phyloP scores from a whole-genome alignment of 2,797 vertebrate species.

The Garrulus glandarius region DNA sequence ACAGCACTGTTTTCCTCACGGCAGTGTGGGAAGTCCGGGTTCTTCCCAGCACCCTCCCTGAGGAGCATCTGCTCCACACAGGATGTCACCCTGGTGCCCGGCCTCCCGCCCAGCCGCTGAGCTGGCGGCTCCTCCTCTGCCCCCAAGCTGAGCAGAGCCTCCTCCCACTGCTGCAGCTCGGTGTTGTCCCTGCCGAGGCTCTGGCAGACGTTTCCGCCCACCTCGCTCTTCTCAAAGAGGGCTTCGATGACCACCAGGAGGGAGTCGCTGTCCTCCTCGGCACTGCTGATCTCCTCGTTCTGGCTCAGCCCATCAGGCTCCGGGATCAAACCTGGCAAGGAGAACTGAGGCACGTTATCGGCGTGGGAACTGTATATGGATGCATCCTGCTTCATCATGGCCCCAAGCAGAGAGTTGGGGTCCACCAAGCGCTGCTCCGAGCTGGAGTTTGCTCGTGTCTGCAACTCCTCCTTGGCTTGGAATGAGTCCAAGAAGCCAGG shows the following conservation, averaged over 20 bases:
- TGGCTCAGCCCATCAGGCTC: neutral
- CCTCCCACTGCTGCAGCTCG: slow-evolving; percentile 79
- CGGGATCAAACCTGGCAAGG: neutral
- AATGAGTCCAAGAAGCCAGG: slow-evolving; percentile 54
- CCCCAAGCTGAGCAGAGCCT: slow-evolving; percentile 70
- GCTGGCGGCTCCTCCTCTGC: neutral
- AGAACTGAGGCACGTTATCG: slow-evolving; percentile 24
- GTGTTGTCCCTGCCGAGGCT: neutral
- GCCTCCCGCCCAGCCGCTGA: slow-evolving; percentile 57
- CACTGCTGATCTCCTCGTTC: neutral
- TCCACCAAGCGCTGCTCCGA: slow-evolving; percentile 26
- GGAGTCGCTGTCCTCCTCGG: slow-evolving; percentile 60
- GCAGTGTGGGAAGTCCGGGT: neutral
- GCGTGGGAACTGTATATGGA: slow-evolving; percentile 77
- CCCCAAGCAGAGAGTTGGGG: slow-evolving; percentile 77
- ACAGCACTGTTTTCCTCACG: neutral
- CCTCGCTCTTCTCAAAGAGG: slow-evolving; percentile 74
- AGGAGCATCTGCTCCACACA: slow-evolving; percentile 74
- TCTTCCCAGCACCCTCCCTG: slow-evolving; percentile 32
- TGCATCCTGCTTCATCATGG: slow-evolving; percentile 81
- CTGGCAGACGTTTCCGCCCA: slow-evolving; percentile 47
- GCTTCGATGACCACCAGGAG: slow-evolving; percentile 72
- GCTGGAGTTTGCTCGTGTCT: slow-evolving; percentile 59
- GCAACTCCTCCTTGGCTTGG: slow-evolving; percentile 60
- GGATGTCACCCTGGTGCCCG: slow-evolving; percentile 63